These are phyloP conservation scores for Trichechus manatus DNA, from an alignment of 2,113 vertebrate species.

Conservation along the genomic window DNA sequence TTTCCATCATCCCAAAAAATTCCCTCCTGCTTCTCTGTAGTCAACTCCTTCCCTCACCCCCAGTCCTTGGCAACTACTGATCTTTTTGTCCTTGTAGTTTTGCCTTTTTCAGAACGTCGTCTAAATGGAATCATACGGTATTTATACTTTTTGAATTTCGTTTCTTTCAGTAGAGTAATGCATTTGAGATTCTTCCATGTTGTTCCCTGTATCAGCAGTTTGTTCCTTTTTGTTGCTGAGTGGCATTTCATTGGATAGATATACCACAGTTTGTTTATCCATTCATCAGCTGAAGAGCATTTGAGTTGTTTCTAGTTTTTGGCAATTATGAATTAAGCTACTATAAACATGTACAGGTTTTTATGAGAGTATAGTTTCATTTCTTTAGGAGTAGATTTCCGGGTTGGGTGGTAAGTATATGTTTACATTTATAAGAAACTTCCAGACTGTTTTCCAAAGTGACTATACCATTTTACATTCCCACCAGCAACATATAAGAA, in stretches of 20 bases:
- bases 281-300: background rate
- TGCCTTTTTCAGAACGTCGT: constrained; percentile 42
- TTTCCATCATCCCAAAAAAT: background rate
- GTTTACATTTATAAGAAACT: constrained; percentile 41
- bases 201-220: background rate
- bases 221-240: constrained; percentile 50
- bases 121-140: background rate
- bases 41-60: background rate
- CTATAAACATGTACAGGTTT: constrained; percentile 21
- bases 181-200: background rate
- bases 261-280: background rate
- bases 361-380: constrained; percentile 54
- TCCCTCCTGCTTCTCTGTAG: background rate
- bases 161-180: background rate
- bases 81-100: constrained; percentile 1
- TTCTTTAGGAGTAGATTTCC: constrained; percentile 13
- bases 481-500: background rate
- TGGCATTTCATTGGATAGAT: constrained; percentile 26
- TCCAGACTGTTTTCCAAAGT: background rate
- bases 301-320: constrained; percentile 15
- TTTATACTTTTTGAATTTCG: constrained; percentile 10
- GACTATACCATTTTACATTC: background rate
- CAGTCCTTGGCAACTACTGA: background rate
- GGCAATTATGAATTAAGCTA: constrained; percentile 9
- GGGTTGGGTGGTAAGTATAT: constrained; percentile 7